Evolutionary conservation across 2,888 invertebrate species (phyloP).

Genomic region (Drosophila picticornis): DNA sequence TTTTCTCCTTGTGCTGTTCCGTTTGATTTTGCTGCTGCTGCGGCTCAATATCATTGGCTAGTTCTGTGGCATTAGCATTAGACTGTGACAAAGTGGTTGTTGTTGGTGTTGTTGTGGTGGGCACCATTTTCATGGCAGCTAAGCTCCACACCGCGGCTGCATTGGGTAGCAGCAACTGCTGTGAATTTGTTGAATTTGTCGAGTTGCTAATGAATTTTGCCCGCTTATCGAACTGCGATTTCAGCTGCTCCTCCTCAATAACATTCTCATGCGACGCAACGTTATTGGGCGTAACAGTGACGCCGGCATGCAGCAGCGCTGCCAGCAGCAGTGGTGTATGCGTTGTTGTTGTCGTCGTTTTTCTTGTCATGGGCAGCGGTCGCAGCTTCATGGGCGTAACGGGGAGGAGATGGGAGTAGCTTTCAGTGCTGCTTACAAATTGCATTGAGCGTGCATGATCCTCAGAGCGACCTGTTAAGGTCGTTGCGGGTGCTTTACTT

Average conservation of each 20-base stretch:
- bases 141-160: conserved; percentile 83
- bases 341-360: conserved; percentile 29
- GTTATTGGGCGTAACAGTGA: conserved; percentile 30
- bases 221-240: conserved; percentile 71
- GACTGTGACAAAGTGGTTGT: conserved; percentile 11
- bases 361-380: conserved; percentile 49
- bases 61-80: conserved; percentile 26
- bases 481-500: background rate
- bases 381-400: conserved; percentile 72
- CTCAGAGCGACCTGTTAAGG: conserved; percentile 31
- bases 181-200: conserved; percentile 78
- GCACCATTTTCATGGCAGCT: conserved; percentile 81
- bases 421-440: conserved; percentile 49
- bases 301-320: conserved; percentile 34
- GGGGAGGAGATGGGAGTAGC: conserved; percentile 1
- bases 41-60: conserved; percentile 55
- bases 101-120: conserved; percentile 30
- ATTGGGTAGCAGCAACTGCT: conserved; percentile 80
- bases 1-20: conserved; percentile 73
- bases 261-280: conserved; percentile 62
- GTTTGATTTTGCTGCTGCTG: conserved; percentile 47
- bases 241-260: conserved; percentile 62
- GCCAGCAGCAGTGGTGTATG: conserved; percentile 30
- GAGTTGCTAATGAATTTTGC: conserved; percentile 80
- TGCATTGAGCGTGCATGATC: conserved; percentile 68